Conservation (phyloP, 1,140 invertebrate genomes). For the Tribolium madens region DNA sequence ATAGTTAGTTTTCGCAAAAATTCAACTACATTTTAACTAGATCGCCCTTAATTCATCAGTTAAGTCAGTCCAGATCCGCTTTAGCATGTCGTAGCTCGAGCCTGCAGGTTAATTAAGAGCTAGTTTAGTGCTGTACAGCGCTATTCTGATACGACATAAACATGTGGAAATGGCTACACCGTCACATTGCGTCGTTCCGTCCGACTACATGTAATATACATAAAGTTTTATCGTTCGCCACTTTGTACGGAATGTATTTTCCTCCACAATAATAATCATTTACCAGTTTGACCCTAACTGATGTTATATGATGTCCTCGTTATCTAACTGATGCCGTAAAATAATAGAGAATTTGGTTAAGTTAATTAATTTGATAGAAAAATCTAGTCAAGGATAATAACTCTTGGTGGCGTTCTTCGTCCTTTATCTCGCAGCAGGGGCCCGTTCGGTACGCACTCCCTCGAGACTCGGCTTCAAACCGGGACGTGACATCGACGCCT, state of each 20-base stretch:
- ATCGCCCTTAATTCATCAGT: slow-evolving; percentile 37
- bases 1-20: slow-evolving; percentile 15
- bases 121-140: slow-evolving; percentile 50
- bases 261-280: slow-evolving; percentile 59
- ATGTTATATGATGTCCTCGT: slow-evolving; percentile 42
- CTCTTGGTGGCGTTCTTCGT: slow-evolving; percentile 10
- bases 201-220: slow-evolving; percentile 62
- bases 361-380: slow-evolving; percentile 4
- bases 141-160: slow-evolving; percentile 55
- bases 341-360: not conserved
- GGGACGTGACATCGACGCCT: slow-evolving; percentile 49
- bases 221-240: slow-evolving; percentile 63
- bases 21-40: slow-evolving; percentile 19
- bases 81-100: slow-evolving; percentile 28
- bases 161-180: slow-evolving; percentile 52
- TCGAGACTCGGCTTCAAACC: slow-evolving; percentile 41
- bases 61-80: slow-evolving; percentile 38
- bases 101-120: slow-evolving; percentile 53
- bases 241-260: slow-evolving; percentile 60
- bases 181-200: slow-evolving; percentile 54
- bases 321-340: too few species aligned
- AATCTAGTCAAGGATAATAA: slow-evolving; percentile 48
- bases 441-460: slow-evolving; percentile 36
- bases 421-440: slow-evolving; percentile 25
- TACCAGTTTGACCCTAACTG: slow-evolving; percentile 60